Evolutionary conservation across 2,113 vertebrate genomes (phyloP).

Genomic region (Craseonycteris thonglongyai): DNA sequence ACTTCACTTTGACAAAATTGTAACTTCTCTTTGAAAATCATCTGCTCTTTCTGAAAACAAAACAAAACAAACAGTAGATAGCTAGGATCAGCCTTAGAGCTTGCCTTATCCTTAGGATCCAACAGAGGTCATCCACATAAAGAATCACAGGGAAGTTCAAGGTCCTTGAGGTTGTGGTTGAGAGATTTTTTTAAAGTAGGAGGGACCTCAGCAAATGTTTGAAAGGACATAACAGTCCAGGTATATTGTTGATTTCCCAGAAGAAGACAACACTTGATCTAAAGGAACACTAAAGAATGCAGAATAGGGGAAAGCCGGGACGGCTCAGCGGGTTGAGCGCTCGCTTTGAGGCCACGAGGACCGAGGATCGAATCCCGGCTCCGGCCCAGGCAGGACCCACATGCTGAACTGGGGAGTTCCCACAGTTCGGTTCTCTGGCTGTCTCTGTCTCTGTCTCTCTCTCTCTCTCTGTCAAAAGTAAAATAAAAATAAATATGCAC

Average conservation of each 20-base stretch:
- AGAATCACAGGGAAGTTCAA: neutral
- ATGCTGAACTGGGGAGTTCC: too few relatives aligned
- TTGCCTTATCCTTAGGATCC: neutral
- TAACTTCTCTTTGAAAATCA: constrained; percentile 4
- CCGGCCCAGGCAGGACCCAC: too few relatives aligned
- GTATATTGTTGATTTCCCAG: neutral
- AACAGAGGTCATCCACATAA: neutral
- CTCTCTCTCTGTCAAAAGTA: too few relatives aligned
- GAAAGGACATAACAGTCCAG: neutral
- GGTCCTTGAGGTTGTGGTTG: neutral
- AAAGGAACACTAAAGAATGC: neutral
- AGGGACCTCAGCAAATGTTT: neutral
- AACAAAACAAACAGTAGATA: neutral
- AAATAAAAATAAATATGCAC: too few relatives aligned
- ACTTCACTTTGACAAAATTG: neutral
- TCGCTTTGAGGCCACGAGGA: too few relatives aligned
- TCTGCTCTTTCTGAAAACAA: neutral
- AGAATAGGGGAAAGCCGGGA: too few relatives aligned
- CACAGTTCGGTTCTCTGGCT: too few relatives aligned
- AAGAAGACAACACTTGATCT: neutral
- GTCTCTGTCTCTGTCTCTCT: too few relatives aligned
- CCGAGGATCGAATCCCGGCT: too few relatives aligned
- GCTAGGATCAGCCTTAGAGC: neutral
- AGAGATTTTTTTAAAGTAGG: neutral
- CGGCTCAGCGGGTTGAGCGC: too few relatives aligned